Evolutionary conservation across 1,140 invertebrate species (phyloP).

Genomic region (Drosophila mauritiana): DNA sequence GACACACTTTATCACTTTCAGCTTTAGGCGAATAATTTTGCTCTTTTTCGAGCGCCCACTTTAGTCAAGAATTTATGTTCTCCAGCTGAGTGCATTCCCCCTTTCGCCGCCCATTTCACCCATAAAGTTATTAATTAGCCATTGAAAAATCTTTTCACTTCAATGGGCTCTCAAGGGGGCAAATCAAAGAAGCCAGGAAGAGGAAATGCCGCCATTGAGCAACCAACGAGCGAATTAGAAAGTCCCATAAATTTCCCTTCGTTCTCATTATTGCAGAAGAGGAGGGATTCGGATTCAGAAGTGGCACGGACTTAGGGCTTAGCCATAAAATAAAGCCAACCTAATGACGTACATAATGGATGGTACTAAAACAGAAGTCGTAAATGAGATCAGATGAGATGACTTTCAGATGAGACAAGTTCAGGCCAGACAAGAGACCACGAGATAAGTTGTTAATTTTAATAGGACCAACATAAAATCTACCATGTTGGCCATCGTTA

Average conservation of each 20-base stretch:
- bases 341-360: constrained; percentile 69
- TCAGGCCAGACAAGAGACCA: not conserved
- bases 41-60: not conserved
- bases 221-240: constrained; percentile 58
- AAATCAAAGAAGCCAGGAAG: constrained; percentile 1
- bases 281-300: not conserved
- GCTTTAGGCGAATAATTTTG: not conserved
- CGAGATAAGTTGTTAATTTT: constrained; percentile 29
- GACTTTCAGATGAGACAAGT: constrained; percentile 33
- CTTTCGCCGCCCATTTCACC: not conserved
- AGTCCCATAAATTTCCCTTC: constrained; percentile 59
- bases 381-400: constrained; percentile 65
- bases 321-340: constrained; percentile 59
- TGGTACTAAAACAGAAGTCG: constrained; percentile 68
- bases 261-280: constrained; percentile 38
- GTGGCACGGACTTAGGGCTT: constrained; percentile 13
- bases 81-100: not conserved
- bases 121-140: constrained; percentile 52
- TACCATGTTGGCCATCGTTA: constrained; percentile 4
- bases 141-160: constrained; percentile 30
- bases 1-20: not conserved
- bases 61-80: constrained; percentile 1
- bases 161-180: constrained; percentile 31
- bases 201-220: constrained; percentile 52
- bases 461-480: constrained; percentile 28